phyloP scores from a whole-genome alignment of 1,140 invertebrate species.

The Caenorhabditis briggsae region DNA sequence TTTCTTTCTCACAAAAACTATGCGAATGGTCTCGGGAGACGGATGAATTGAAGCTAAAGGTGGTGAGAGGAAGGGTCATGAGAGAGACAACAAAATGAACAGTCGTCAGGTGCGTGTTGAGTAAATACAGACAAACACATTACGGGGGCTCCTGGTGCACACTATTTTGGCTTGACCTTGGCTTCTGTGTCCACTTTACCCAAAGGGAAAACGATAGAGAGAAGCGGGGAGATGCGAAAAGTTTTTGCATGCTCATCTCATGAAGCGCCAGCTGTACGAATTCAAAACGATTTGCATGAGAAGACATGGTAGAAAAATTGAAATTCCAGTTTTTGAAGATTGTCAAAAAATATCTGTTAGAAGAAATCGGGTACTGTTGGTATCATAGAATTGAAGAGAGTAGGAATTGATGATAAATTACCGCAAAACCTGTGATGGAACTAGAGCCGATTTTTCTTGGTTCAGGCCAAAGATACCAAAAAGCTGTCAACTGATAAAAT shows the following conservation, averaged over 20 bases:
- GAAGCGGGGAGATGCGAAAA: neutral
- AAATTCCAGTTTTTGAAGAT: neutral
- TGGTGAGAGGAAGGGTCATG: neutral
- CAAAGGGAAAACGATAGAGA: neutral
- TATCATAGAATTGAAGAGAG: too few relatives aligned
- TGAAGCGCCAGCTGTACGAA: constrained; percentile 45
- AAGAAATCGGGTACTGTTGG: too few relatives aligned
- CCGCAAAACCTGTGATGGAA: too few relatives aligned
- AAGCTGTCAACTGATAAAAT: too few relatives aligned
- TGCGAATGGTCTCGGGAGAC: neutral
- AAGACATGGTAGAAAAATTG: neutral
- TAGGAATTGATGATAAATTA: too few relatives aligned
- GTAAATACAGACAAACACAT: constrained; percentile 55
- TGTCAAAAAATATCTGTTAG: neutral
- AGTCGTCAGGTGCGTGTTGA: constrained; percentile 54
- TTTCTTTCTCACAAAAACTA: constrained; percentile 33
- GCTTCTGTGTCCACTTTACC: constrained; percentile 55
- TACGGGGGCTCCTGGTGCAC: neutral
- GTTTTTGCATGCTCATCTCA: constrained; percentile 48
- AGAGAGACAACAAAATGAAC: constrained; percentile 46
- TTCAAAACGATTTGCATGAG: neutral
- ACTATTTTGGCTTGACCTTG: constrained; percentile 46
- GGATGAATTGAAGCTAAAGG: neutral
- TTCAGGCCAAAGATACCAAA: too few relatives aligned
- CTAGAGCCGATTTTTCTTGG: too few relatives aligned